Evolutionary conservation across 2,113 vertebrate species (phyloP).

Genomic region (Drymodes brunneopygia): DNA sequence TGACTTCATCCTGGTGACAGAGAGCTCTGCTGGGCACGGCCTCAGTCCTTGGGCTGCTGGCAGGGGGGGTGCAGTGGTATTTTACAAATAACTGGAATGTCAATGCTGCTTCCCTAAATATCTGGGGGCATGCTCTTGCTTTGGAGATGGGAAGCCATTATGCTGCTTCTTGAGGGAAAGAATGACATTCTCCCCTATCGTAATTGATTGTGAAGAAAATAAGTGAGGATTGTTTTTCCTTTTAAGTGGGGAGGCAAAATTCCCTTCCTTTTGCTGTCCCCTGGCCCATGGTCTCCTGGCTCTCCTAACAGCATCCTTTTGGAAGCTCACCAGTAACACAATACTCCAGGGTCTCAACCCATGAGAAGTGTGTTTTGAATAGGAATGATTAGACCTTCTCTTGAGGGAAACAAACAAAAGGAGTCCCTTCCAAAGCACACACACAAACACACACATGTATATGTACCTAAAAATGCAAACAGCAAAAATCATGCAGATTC

Average conservation of each 20-base stretch:
- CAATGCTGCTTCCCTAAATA: not conserved
- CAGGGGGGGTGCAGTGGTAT: not conserved
- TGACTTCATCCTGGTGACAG: slow-evolving; percentile 53
- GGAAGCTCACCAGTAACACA: not conserved
- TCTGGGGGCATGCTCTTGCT: not conserved
- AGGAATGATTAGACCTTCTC: not conserved
- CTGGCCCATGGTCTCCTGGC: not conserved
- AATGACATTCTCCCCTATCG: not conserved
- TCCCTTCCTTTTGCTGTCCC: not conserved
- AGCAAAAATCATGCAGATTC: not conserved
- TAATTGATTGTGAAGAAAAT: not conserved
- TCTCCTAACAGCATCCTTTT: not conserved
- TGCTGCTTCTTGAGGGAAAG: not conserved
- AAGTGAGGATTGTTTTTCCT: not conserved
- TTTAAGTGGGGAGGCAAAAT: not conserved
- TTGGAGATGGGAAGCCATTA: not conserved
- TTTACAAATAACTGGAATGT: slow-evolving; percentile 30
- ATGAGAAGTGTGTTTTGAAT: not conserved
- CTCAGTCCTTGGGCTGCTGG: not conserved
- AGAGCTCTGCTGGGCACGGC: not conserved
- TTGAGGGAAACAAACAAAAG: not conserved
- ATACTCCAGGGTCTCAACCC: not conserved
- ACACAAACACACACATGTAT: not conserved
- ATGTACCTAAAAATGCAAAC: not conserved
- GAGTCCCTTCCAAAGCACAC: not conserved